Evolutionary conservation across 2,113 vertebrate genomes (phyloP).

Genomic region (Rynchops niger): DNA sequence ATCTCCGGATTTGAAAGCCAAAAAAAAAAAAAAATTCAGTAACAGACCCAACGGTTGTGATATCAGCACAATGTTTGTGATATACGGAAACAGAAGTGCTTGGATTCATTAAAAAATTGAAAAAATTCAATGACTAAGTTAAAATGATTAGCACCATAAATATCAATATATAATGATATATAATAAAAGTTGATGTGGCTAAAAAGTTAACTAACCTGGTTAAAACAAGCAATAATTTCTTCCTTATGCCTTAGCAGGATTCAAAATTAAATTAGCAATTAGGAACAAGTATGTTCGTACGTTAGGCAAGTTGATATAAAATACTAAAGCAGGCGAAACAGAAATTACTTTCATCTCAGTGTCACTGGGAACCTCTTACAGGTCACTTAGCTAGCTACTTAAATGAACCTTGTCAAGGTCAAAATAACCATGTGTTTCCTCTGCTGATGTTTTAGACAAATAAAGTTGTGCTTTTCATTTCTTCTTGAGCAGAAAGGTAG

Average conservation of each 20-base stretch:
- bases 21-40: background rate
- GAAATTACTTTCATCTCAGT: background rate
- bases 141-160: background rate
- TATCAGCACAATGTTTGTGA: background rate
- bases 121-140: background rate
- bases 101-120: background rate
- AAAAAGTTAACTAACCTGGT: background rate
- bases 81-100: background rate
- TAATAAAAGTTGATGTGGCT: background rate
- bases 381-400: background rate
- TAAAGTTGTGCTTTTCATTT: background rate
- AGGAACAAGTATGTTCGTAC: background rate
- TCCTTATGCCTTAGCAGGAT: background rate
- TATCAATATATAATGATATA: background rate
- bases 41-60: background rate
- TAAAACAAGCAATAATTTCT: background rate
- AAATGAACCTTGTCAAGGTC: background rate
- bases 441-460: background rate
- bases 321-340: background rate
- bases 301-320: background rate
- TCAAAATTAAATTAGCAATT: background rate
- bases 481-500: background rate
- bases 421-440: background rate
- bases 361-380: background rate
- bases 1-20: rapidly evolving